Conservation (phyloP, 2,113 vertebrate species). For the Brachyhypopomus occidentalis region DNA sequence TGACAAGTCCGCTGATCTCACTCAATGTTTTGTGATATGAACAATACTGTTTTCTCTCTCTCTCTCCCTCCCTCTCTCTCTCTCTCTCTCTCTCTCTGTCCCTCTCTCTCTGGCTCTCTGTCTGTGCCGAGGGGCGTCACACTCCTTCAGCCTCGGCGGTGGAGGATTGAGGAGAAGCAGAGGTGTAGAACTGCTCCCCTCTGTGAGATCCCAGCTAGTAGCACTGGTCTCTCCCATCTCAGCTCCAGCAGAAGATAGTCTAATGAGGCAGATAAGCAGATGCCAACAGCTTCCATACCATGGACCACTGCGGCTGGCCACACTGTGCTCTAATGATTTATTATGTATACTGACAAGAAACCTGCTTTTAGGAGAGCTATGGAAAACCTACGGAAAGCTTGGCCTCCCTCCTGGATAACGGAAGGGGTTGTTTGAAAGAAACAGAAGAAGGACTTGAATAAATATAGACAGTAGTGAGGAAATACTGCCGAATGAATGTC, state of each 20-base stretch:
- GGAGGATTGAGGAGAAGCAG: constrained; percentile 68
- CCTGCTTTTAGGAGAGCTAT: constrained; percentile 14
- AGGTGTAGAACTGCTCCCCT: constrained; percentile 66
- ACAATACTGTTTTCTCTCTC: constrained; percentile 72
- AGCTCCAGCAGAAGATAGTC: constrained; percentile 57
- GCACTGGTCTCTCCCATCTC: constrained; percentile 54
- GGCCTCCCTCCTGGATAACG: too few relatives aligned
- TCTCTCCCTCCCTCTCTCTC: constrained; percentile 7
- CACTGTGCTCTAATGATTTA: constrained; percentile 45
- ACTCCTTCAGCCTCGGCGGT: constrained; percentile 71
- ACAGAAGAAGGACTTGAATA: background rate
- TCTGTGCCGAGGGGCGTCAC: constrained; percentile 74
- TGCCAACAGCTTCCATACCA: constrained; percentile 43
- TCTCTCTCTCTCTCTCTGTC: constrained; percentile 13
- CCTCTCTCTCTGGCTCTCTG: constrained; percentile 57
- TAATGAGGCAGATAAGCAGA: constrained; percentile 56
- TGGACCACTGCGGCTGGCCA: constrained; percentile 43
- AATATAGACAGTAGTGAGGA: background rate
- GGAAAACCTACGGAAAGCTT: constrained; percentile 34
- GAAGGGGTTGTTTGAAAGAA: too few relatives aligned
- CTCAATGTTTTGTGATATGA: constrained; percentile 81
- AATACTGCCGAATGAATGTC: background rate
- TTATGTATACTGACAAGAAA: constrained; percentile 45
- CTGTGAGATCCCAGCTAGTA: constrained; percentile 61
- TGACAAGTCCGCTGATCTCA: constrained; percentile 84